Evolutionary conservation across 2,113 vertebrate species (phyloP), one percentile per base, ranked within the genome.

Genomic region (Varanus komodoensis): DNA sequence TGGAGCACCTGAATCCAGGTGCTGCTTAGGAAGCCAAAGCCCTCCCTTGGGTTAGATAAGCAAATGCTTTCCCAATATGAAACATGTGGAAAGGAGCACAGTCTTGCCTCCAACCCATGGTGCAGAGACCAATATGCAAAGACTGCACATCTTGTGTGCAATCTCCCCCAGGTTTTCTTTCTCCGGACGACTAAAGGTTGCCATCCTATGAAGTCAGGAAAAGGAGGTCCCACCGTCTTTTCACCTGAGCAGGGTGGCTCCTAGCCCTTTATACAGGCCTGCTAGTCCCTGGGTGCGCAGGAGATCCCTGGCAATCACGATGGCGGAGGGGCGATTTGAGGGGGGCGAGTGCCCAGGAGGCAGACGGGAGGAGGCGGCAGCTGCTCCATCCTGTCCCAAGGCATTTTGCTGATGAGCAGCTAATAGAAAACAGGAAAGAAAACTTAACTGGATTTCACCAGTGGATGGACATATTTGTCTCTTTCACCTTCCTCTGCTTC

Each of bases 181-280:
- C 23, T n/a, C 48, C 14, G 64, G 32, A n/a, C 15, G 32, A 19
- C 25, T 19, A 85, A 61, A 48, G 21, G 57, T 85, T 68, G n/a
- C 8, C 25, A 29, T 34, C 44, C 34, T 29, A 82, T 8, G 80
- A 57, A 12, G 17, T 38, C 44, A 14, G 34, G 27, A 71, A 86
- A n/a, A 7, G 50, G 50, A 57, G 4, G 25, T 38, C 34, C 68
- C 64, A 54, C 38, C 32, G 38, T 2, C 38, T 87, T 19, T 82
- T 96, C 67, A 98, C 98, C 98, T 98, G 95, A 98, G 96, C 89
- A 98, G 94, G 0, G 98, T 98, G 89, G 96, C 98, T 38, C 98
- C 97, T 38, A 97, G 96, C 8, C 98, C 98, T 44, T 93, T 97
- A 93, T 98, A 98, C 64, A 98, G 97, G 21, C 98, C 98, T 6